Base-by-base conservation (phyloP, 1,140 invertebrate genomes). In the Zaprionus kolodkinae region DNA sequence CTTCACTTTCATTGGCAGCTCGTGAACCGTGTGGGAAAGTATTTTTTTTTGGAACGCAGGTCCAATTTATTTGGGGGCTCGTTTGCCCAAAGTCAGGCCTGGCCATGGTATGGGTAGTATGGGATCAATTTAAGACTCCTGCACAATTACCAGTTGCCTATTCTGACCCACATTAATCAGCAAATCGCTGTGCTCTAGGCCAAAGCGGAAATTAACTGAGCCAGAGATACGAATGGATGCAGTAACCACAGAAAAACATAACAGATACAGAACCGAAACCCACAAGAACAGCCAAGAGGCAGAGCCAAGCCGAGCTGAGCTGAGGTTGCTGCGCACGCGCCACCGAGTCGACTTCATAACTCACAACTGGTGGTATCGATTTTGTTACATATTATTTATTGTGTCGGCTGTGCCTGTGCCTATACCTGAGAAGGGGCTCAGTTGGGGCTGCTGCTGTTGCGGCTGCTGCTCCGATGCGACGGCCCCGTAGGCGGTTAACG, bases 381-480 rank as follows among this genome's bases (percentile, higher is more conserved):
- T 89, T 89, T 89, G 85, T 89, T 89, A 89, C 86, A 89, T 89
- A 89, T 89, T 89, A 89, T 89, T 89, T 89, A 89, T 89, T 89
- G 56, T 88, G 63, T 68, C 66, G 83, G 72, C 71, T 45, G 21
- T 21, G 21, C 21, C 21, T 21, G 21, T 21, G 21, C 21, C 21
- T 21, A 2, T 15, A n/a, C 15, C 27, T 17, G 21, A 30, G 40
- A 30, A 5, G n/a, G 38, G 48, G 33, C 33, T 33, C 27, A 12
- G 62, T 13, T 30, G 52, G 21, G 35, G 25, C 62, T 40, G 33
- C 33, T 65, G 43, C 36, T 54, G 72, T 35, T 63, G 10, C 21
- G 21, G 50, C 38, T 25, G 43, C 36, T 54, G 72, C 40, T 63
- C 38, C 56, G 36, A 65, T 56, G 40, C 56, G 36, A 65, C 61